Evolutionary conservation across 1,140 invertebrate species (phyloP).

Genomic region (Drosophila kikkawai): DNA sequence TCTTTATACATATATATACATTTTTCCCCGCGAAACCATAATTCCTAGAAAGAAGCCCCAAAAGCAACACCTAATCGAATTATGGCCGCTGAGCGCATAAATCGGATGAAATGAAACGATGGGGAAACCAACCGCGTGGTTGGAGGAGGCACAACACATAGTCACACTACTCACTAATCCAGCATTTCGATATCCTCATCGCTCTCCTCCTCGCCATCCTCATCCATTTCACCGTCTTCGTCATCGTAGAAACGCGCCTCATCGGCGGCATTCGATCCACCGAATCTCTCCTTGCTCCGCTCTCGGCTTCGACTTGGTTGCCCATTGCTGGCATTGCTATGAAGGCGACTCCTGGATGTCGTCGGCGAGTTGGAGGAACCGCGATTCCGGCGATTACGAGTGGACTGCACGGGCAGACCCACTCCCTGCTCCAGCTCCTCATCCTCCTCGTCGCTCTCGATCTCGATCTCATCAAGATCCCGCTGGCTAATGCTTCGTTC

Average conservation of each 20-base stretch:
- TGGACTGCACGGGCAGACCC: constrained; percentile 66
- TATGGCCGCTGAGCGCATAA: constrained; percentile 8
- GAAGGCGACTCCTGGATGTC: constrained; percentile 21
- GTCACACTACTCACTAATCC: constrained; percentile 72
- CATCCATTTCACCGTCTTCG: constrained; percentile 28
- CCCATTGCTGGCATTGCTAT: constrained; percentile 46
- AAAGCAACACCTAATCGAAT: constrained; percentile 37
- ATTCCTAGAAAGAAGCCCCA: constrained; percentile 23
- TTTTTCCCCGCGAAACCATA: neutral
- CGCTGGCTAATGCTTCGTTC: constrained; percentile 72
- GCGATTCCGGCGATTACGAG: constrained; percentile 38
- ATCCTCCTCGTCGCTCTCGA: constrained; percentile 80
- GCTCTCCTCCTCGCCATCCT: constrained; percentile 45
- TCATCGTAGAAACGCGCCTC: constrained; percentile 58
- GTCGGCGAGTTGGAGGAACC: constrained; percentile 29
- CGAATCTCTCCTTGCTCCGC: constrained; percentile 53
- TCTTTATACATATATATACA: too few species aligned
- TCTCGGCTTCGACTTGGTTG: constrained; percentile 17
- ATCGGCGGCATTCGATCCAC: constrained; percentile 35
- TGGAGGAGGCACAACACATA: neutral
- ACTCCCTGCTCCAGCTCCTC: constrained; percentile 77
- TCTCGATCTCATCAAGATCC: constrained; percentile 78
- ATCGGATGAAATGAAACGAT: constrained; percentile 1
- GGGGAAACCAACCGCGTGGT: neutral
- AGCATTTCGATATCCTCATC: constrained; percentile 79